Percentiles rank a stretch among this genome's conserved stretches.
These are phyloP conservation scores for Catharus ustulatus DNA, from an alignment of 2,797 vertebrate species.

Conservation along the genomic window DNA sequence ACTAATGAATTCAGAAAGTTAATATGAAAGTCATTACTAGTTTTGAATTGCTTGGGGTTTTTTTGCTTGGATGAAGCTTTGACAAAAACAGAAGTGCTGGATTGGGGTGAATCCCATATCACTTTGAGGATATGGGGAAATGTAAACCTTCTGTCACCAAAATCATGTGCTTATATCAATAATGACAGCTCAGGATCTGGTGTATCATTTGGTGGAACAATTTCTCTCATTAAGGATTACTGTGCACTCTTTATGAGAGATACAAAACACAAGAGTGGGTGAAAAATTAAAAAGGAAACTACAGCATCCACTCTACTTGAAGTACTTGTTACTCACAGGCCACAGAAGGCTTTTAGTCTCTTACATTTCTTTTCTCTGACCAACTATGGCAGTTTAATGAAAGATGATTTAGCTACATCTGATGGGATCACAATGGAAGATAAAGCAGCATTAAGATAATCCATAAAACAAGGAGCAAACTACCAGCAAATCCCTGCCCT, in stretches of 20 bases:
- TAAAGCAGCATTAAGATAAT: conserved; percentile 49
- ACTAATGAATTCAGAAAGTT: background rate
- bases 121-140: background rate
- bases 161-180: background rate
- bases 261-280: background rate
- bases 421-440: conserved; percentile 2
- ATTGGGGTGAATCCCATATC: background rate
- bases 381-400: background rate
- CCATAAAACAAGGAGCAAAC: conserved; percentile 59
- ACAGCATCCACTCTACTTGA: background rate
- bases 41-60: background rate
- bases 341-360: background rate
- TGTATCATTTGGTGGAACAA: background rate
- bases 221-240: background rate
- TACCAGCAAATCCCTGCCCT: conserved; percentile 65
- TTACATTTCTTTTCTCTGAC: background rate
- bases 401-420: background rate
- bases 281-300: background rate
- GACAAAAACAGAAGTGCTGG: background rate
- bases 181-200: background rate
- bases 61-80: background rate
- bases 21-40: background rate
- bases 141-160: background rate
- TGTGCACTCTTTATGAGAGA: background rate
- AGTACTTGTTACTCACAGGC: background rate